A percentile compares a stretch with the other conserved stretches of the same genome.
Conservation (phyloP, 2,888 invertebrate species). For the Diachrysia chrysitis region DNA sequence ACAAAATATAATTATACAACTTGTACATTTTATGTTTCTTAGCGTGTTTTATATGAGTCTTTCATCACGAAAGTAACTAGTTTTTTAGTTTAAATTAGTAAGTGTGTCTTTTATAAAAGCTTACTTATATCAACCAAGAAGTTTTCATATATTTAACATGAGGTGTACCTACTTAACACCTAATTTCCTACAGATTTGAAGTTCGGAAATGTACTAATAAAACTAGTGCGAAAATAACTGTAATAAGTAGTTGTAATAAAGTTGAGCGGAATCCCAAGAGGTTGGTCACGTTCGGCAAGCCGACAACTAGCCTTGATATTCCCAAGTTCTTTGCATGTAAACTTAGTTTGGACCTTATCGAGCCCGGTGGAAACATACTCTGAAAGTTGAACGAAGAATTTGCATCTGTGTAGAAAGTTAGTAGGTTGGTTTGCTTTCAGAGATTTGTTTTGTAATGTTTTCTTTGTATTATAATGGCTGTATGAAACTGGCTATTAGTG, state of each 20-base stretch:
- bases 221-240: constrained; percentile 35
- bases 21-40: too few species aligned
- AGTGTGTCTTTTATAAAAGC: too few species aligned
- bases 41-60: too few species aligned
- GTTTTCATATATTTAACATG: too few species aligned
- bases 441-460: constrained; percentile 15
- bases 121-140: too few species aligned
- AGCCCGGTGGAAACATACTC: constrained; percentile 55
- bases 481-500: background rate
- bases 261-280: constrained; percentile 53
- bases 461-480: background rate
- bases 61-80: too few species aligned
- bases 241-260: constrained; percentile 53
- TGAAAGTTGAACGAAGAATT: constrained; percentile 55
- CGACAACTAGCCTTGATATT: constrained; percentile 55
- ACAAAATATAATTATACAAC: too few species aligned
- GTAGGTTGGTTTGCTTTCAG: constrained; percentile 10
- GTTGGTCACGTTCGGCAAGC: constrained; percentile 61
- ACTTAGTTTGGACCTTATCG: constrained; percentile 57
- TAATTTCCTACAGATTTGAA: constrained; percentile 7
- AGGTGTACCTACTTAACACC: constrained; percentile 3
- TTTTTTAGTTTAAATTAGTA: too few species aligned
- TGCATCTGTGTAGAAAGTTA: constrained; percentile 32
- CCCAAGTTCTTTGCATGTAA: constrained; percentile 64
- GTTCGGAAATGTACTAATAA: constrained; percentile 17